Evolutionary conservation across 2,113 vertebrate species (phyloP).

Genomic region (Upupa epops): DNA sequence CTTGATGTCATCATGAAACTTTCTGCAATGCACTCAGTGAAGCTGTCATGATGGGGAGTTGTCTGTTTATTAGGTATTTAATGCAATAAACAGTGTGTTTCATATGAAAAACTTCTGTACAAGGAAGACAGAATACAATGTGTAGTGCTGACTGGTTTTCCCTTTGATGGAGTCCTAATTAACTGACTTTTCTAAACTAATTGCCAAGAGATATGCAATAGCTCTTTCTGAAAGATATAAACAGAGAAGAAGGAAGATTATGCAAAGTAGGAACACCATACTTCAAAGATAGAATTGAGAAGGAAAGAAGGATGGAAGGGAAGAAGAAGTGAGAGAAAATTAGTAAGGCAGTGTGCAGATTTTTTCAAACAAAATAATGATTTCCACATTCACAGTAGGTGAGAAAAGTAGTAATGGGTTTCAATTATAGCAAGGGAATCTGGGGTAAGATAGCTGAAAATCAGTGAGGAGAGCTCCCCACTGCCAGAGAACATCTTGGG

Average conservation of each 20-base stretch:
- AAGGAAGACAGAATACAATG: not conserved
- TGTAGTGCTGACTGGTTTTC: not conserved
- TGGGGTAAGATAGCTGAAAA: not conserved
- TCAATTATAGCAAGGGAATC: not conserved
- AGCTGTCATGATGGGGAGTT: not conserved
- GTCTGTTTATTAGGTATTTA: not conserved
- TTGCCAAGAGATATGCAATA: not conserved
- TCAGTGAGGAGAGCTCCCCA: not conserved
- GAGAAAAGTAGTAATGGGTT: not conserved
- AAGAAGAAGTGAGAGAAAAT: not conserved
- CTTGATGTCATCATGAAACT: too few relatives aligned
- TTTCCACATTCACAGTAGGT: not conserved
- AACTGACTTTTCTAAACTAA: constrained; percentile 16
- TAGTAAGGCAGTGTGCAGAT: not conserved
- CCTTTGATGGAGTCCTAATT: constrained; percentile 21
- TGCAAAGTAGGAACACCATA: not conserved
- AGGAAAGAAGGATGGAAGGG: not conserved
- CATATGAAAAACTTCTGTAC: constrained; percentile 14
- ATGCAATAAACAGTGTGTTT: not conserved
- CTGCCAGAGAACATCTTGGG: not conserved
- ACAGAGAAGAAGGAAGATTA: not conserved
- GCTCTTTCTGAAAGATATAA: constrained; percentile 14
- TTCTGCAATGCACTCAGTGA: too few relatives aligned
- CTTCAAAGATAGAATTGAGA: not conserved
- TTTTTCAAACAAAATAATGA: constrained; percentile 18